phyloP scores from a whole-genome alignment of 2,888 invertebrate genomes.

The Phengaris arion region DNA sequence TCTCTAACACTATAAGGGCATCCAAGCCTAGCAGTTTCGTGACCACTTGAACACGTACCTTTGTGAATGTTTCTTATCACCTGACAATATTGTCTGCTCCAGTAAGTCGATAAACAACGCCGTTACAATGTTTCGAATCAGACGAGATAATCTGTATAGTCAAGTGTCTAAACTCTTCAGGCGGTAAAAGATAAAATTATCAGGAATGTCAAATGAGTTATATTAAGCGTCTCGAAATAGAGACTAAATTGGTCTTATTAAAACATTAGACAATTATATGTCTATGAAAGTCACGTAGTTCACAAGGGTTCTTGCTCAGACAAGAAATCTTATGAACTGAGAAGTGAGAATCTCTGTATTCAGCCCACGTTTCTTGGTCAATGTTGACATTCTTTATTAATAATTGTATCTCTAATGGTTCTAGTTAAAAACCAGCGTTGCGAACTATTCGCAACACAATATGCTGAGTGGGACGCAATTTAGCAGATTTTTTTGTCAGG shows the following conservation, averaged over 20 bases:
- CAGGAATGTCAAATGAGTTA: background rate
- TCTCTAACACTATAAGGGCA: background rate
- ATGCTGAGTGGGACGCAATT: too few species aligned
- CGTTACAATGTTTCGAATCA: conserved; percentile 6
- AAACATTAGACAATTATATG: background rate
- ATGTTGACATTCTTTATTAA: too few species aligned
- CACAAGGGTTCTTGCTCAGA: background rate
- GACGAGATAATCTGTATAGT: background rate
- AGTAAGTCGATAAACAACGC: background rate
- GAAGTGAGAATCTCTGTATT: too few species aligned
- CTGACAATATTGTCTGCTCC: background rate
- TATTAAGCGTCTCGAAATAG: background rate
- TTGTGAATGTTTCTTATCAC: background rate
- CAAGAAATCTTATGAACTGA: too few species aligned
- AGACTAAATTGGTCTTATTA: background rate
- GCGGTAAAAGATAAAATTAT: background rate
- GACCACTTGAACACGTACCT: background rate
- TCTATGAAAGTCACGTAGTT: background rate
- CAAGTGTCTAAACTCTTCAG: background rate
- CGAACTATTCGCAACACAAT: too few species aligned
- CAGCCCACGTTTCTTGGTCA: too few species aligned
- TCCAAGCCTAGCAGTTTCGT: background rate
- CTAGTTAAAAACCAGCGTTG: too few species aligned
- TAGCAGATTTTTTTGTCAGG: too few species aligned
- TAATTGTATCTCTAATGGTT: too few species aligned